Base-by-base conservation (phyloP, 2,797 vertebrate genomes). In the Parauchenoglanis ngamensis region DNA sequence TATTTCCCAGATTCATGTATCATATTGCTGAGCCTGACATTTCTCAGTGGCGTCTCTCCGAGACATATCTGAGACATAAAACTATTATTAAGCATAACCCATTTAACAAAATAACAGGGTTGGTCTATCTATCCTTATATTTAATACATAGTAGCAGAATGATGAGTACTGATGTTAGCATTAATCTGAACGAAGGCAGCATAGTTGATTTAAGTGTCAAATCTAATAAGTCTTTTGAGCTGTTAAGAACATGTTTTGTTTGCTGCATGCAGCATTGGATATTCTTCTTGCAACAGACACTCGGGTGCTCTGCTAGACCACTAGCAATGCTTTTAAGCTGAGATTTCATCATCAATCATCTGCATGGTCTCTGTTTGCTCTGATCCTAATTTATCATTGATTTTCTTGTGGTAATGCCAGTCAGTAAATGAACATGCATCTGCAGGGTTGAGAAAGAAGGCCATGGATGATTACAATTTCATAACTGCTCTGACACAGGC, bases 321-420 rank as follows among this genome's bases (percentile, higher is more conserved):
- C 19, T 59, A 85, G 78, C 28, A 73, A 44, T 83, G 86, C 86
- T 86, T 88, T 88, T 83, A 89, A 83, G 67, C 83, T 59, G n/a
- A 13, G 11, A 72, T 84, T 88, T 84, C 54, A 70, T 84, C 75
- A 86, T 92, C 83, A 87, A 88, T 89, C 86, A 89, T 88, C 83
- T 89, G 35, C 11, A 13, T 80, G 59, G 52, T 82, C 82, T 86
- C 56, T 15, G 82, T 83, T 87, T 86, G 65, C 44, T 88, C 78
- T 70, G 65, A 78, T 86, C 70, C 86, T 90, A 86, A 88, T 87
- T 88, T 89, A 61, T 35, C 31, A 88, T 89, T 89, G 84, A 86
- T 89, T 86, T 85, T 70, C 17, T 83, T 85, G 81, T 65, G 31
- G 68, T 83, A 84, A 83, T 85, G 35, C 35, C 86, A 87, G 75